These are phyloP conservation scores for Monomorium pharaonis DNA, from an alignment of 1,140 invertebrate genomes.

Conservation along the genomic window DNA sequence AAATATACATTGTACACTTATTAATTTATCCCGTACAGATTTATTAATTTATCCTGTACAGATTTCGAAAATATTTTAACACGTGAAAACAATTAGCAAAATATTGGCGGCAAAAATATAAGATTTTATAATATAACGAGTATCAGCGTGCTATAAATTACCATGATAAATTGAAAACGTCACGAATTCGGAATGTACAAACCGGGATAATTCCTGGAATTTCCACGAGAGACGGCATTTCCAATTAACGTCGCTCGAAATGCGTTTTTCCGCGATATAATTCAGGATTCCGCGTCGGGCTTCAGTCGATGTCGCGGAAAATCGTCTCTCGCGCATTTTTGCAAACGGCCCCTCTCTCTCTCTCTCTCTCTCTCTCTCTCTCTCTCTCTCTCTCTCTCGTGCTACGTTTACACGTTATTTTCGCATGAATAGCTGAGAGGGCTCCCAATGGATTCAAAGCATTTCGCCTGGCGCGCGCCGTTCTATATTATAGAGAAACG, in stretches of 20 bases:
- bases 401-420: conserved; percentile 29
- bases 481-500: conserved; percentile 7
- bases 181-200: not conserved
- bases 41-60: not conserved
- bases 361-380: too few relatives aligned
- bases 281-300: not conserved
- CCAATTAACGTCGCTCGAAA: conserved; percentile 13
- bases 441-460: not conserved
- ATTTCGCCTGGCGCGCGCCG: not conserved
- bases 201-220: conserved; percentile 20
- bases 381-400: too few relatives aligned
- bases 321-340: conserved; percentile 24
- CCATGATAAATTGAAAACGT: conserved; percentile 36
- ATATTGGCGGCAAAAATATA: not conserved
- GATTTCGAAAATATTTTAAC: not conserved
- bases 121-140: conserved; percentile 21
- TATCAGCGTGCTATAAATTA: conserved; percentile 27
- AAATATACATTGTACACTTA: too few relatives aligned
- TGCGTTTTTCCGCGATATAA: conserved; percentile 24
- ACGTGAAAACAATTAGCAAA: not conserved
- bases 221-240: conserved; percentile 29
- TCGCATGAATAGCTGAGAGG: conserved; percentile 7
- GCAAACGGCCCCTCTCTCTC: not conserved
- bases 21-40: too few relatives aligned
- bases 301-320: conserved; percentile 17